A percentile compares a stretch with the other conserved stretches of the same genome.
Conservation (phyloP, 2,113 vertebrate species). For the Daphoenositta chrysoptera region DNA sequence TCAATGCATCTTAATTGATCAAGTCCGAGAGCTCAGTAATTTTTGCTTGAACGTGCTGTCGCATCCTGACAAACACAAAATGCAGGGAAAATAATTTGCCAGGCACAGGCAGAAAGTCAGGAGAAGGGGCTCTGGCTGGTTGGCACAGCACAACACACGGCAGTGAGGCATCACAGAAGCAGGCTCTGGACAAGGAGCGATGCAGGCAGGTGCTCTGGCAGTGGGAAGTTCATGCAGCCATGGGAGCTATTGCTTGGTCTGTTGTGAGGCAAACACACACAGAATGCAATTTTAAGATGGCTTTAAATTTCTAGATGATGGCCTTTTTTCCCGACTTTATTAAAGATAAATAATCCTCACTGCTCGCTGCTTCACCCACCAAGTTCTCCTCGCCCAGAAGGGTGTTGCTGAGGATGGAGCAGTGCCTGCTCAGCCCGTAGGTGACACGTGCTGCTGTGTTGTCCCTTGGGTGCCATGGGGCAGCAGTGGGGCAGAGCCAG, state of each 20-base stretch:
- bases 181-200: fast-evolving
- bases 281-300: not conserved
- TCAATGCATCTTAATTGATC: slow-evolving; percentile 10
- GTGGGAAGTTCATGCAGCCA: not conserved
- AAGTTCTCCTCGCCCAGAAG: not conserved
- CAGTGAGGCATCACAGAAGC: not conserved
- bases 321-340: not conserved
- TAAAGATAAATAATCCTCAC: no score
- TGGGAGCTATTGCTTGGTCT: not conserved
- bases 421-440: not conserved
- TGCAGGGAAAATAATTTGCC: not conserved
- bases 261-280: not conserved
- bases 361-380: not conserved
- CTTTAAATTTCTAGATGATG: not conserved
- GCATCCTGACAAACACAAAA: not conserved
- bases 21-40: slow-evolving; percentile 26
- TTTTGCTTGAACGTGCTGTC: not conserved
- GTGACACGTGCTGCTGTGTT: not conserved
- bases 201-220: not conserved
- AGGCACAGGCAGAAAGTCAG: not conserved
- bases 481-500: not conserved
- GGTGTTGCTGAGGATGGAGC: not conserved
- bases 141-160: not conserved
- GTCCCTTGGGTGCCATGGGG: fast-evolving
- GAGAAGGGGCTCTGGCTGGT: not conserved